phyloP scores from a whole-genome alignment of 2,888 invertebrate genomes.

The Cyrtodaria siliqua region DNA sequence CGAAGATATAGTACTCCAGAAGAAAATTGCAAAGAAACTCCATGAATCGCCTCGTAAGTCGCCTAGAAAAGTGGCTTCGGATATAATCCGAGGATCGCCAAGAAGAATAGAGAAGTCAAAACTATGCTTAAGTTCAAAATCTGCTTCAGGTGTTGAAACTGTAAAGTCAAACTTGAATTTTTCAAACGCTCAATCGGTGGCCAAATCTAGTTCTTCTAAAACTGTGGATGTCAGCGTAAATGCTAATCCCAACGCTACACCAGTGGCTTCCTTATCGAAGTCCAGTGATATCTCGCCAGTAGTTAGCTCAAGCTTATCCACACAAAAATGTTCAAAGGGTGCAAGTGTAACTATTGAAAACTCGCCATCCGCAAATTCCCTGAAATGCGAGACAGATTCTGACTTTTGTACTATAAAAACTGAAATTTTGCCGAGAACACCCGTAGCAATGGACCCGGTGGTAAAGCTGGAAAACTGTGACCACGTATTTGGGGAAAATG shows the following conservation, averaged over 20 bases:
- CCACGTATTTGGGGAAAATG: slow-evolving; percentile 72
- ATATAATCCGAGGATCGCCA: slow-evolving; percentile 25
- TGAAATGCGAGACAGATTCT: no score
- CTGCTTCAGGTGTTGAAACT: slow-evolving; percentile 26
- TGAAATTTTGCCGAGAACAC: neutral
- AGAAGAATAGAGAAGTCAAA: slow-evolving; percentile 17
- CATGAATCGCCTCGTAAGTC: slow-evolving; percentile 47
- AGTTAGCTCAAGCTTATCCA: no score
- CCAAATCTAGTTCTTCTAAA: neutral
- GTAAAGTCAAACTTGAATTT: slow-evolving; percentile 10
- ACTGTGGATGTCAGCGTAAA: no score
- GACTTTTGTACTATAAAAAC: no score
- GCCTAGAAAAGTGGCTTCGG: slow-evolving; percentile 36
- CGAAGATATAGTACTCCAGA: slow-evolving; percentile 47
- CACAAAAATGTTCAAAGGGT: no score
- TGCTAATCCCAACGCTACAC: no score
- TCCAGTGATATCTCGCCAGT: no score
- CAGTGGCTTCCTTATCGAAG: no score
- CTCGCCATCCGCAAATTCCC: no score
- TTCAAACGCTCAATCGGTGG: neutral
- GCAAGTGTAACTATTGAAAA: no score
- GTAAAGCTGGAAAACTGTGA: slow-evolving; percentile 81
- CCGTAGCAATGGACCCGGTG: slow-evolving; percentile 41
- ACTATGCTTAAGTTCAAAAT: slow-evolving; percentile 23
- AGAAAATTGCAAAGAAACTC: slow-evolving; percentile 45